Conservation (phyloP, 2,113 vertebrate genomes). For the Rhea americana region DNA sequence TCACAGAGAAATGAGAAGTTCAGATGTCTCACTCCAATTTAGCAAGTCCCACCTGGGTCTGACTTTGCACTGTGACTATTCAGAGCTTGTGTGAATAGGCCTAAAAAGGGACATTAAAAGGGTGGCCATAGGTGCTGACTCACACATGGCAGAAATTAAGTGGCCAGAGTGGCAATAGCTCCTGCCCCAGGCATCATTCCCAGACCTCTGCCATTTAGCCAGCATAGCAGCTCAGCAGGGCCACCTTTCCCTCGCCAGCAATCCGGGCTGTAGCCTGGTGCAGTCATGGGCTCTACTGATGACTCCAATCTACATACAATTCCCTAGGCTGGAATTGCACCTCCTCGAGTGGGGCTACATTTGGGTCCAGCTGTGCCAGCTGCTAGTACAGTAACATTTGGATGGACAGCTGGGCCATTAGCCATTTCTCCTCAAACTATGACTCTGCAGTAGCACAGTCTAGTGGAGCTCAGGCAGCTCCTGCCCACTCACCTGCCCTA, state of each 20-base stretch:
- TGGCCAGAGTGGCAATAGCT: not conserved
- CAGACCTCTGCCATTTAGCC: not conserved
- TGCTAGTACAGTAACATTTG: not conserved
- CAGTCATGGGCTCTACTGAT: not conserved
- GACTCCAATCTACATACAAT: not conserved
- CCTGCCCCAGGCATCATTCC: not conserved
- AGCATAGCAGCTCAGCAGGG: not conserved
- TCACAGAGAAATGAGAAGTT: not conserved
- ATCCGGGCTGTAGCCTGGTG: accelerated
- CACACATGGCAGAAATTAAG: not conserved
- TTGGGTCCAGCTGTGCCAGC: not conserved
- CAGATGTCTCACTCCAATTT: not conserved
- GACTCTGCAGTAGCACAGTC: accelerated
- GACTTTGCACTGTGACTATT: not conserved
- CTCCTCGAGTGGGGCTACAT: too few relatives aligned
- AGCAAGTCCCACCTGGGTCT: not conserved
- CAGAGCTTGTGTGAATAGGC: not conserved
- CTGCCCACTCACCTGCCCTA: not conserved
- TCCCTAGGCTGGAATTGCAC: not conserved
- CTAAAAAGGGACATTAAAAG: not conserved
- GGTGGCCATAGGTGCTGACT: accelerated
- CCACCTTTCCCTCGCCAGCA: not conserved
- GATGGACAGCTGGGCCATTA: not conserved
- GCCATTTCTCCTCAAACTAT: not conserved
- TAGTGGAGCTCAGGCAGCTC: accelerated